Evolutionary conservation across 2,888 invertebrate genomes (phyloP).

Genomic region (Metacarcinus magister): DNA sequence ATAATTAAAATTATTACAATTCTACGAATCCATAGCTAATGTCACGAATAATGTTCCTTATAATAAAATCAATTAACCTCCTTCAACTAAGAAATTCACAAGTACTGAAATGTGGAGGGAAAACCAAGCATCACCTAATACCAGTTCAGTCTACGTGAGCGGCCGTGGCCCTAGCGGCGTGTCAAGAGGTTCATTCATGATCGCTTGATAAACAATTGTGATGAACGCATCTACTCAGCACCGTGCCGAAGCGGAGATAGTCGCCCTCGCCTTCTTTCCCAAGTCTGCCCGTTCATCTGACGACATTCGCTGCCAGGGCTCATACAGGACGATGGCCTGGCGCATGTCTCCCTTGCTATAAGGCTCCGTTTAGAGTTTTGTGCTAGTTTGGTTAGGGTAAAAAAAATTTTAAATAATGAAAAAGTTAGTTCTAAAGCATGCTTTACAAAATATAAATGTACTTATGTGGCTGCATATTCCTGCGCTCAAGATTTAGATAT

Average conservation of each 20-base stretch:
- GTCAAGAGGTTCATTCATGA: conserved; percentile 73
- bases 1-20: background rate
- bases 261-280: background rate
- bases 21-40: background rate
- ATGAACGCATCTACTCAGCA: conserved; percentile 66
- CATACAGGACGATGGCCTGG: background rate
- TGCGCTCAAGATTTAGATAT: background rate
- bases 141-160: background rate
- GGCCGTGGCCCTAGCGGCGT: background rate
- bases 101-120: background rate
- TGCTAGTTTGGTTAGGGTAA: background rate
- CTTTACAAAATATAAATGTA: background rate
- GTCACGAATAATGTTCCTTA: background rate
- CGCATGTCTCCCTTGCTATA: background rate
- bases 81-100: background rate
- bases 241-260: conserved; percentile 54
- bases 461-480: background rate
- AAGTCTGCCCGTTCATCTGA: background rate
- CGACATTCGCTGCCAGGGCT: conserved; percentile 42
- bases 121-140: background rate
- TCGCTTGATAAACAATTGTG: conserved; percentile 61
- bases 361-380: background rate
- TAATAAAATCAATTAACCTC: background rate
- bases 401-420: background rate
- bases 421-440: background rate